phyloP scores from a whole-genome alignment of 2,888 invertebrate species.

The Cataglyphis cursor region DNA sequence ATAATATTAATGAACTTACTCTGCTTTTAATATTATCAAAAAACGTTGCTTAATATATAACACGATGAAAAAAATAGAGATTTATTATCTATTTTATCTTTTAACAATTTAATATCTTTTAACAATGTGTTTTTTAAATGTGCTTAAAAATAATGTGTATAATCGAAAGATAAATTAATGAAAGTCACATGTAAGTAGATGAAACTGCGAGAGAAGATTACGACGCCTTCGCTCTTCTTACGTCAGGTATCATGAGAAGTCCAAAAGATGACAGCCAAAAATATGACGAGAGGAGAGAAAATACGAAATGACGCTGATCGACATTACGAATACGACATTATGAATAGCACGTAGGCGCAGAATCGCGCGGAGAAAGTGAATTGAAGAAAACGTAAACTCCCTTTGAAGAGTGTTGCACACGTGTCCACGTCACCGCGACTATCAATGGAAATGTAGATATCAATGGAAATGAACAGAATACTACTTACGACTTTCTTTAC shows the following conservation, averaged over 20 bases:
- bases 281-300: not conserved
- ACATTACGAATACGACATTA: not conserved
- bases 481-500: slow-evolving; percentile 16
- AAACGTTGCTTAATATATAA: too few relatives aligned
- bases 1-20: not conserved
- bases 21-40: not conserved
- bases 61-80: not conserved
- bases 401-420: not conserved
- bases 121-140: not conserved
- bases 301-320: not conserved
- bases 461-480: slow-evolving; percentile 18
- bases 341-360: slow-evolving; percentile 2
- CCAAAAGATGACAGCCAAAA: not conserved
- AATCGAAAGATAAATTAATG: not conserved
- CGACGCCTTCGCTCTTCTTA: not conserved
- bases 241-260: not conserved
- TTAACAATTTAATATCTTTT: not conserved
- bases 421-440: not conserved
- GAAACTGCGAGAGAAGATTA: not conserved
- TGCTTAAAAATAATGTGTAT: not conserved
- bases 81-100: not conserved
- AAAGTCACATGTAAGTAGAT: not conserved
- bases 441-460: slow-evolving; percentile 31
- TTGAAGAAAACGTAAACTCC: not conserved
- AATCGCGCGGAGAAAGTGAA: slow-evolving; percentile 23